Evolutionary conservation across 2,888 invertebrate genomes (phyloP), one percentile per base, ranked within the genome.

Genomic region (Scelioninae gen. 1): DNA sequence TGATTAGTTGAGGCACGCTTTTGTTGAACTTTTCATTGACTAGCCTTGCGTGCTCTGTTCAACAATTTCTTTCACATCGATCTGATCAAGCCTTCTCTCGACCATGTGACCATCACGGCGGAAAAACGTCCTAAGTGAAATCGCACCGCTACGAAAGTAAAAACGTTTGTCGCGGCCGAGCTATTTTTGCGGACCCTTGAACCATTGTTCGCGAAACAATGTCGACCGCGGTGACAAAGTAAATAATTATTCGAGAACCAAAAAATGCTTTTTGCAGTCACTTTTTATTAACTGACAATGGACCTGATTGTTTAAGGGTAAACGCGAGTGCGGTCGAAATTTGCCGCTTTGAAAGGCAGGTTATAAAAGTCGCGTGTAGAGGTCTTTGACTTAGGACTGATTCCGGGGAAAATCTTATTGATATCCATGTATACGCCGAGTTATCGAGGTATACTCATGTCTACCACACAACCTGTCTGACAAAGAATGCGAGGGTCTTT

Each of bases 1-100:
- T 72, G 58, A 77, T 77, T 77, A 55, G 63, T 78, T 32, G 71
- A 29, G 43, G 29, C 10, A 15, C 11, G 63, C 60, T 68, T 68
- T 68, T 68, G 75, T 65, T 51, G 47, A 60, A 49, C 66, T 58
- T 63, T 55, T 65, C 56, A 62, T 72, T 62, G 56, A 72, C 40
- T 45, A 40, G 45, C 29, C 11, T 13, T n/a, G 56, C 60, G 51
- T 34, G 49, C 23, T 8, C 5, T 2, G 31, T 31, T 11, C 38
- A 49, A 32, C 13, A 49, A 11, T 32, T 49, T 40, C 43, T 34
- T 56, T 43, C 45, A n/a, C 13, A 60, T 71, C 47, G 51, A 51
- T 71, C 38, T 6, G 23, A 45, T 40, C 47, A 23, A 6, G 1
- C 9, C 15, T 43, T 40, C 40, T 31, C 6, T 29, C 23, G 23